Evolutionary conservation across 2,797 vertebrate species (phyloP).

Genomic region (Notolabrus celidotus): DNA sequence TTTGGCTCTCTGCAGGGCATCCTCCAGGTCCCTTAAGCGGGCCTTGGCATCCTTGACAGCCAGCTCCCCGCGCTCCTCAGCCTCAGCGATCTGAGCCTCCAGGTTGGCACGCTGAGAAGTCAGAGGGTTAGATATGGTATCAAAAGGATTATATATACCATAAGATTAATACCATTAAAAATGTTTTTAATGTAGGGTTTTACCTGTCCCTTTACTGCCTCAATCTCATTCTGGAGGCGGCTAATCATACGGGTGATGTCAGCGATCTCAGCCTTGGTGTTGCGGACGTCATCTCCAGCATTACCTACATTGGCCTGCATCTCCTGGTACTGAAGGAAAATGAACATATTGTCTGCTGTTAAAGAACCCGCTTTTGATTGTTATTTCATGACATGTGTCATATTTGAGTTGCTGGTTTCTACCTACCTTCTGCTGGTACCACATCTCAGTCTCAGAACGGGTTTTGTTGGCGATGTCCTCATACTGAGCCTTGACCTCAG

Average conservation of each 20-base stretch:
- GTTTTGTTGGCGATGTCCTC: constrained; percentile 88
- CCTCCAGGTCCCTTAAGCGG: constrained; percentile 83
- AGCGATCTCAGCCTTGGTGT: constrained; percentile 88
- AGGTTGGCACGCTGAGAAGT: constrained; percentile 79
- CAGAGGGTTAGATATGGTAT: constrained; percentile 1
- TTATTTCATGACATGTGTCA: not conserved
- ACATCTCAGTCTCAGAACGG: constrained; percentile 88
- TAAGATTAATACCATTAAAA: not conserved
- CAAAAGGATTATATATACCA: not conserved
- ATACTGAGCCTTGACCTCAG: constrained; percentile 91
- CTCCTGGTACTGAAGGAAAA: constrained; percentile 71
- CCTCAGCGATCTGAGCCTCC: constrained; percentile 78
- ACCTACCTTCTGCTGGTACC: constrained; percentile 87
- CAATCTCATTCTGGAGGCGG: constrained; percentile 91
- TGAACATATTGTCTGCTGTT: not conserved
- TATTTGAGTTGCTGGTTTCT: not conserved
- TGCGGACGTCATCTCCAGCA: constrained; percentile 80
- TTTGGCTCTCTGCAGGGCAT: constrained; percentile 80
- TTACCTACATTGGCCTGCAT: constrained; percentile 70
- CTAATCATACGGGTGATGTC: constrained; percentile 90
- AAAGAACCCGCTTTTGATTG: not conserved
- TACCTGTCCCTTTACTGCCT: constrained; percentile 92
- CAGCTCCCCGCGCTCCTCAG: constrained; percentile 78
- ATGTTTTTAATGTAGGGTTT: not conserved
- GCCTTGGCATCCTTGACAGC: constrained; percentile 80